Conservation (phyloP, 2,797 vertebrate genomes). For the Microhierax caerulescens region DNA sequence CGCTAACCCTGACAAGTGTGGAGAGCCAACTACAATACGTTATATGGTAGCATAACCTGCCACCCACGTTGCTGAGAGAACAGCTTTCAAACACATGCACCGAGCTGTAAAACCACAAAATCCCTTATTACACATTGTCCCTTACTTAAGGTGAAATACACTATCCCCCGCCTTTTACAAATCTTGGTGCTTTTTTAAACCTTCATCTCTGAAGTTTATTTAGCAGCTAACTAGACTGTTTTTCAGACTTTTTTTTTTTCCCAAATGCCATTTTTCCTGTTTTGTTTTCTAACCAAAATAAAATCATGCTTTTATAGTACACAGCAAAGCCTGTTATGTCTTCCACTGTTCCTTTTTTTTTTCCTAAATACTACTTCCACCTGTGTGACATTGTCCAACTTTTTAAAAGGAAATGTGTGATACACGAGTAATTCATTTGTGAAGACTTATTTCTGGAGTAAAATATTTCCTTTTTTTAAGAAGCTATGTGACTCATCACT, state of each 20-base stretch:
- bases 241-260: slow-evolving; percentile 60
- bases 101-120: slow-evolving; percentile 95
- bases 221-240: slow-evolving; percentile 52
- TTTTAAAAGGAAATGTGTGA: slow-evolving; percentile 37
- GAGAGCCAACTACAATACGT: slow-evolving; percentile 97
- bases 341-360: not conserved
- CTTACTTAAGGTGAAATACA: slow-evolving; percentile 89
- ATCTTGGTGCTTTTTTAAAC: slow-evolving; percentile 60
- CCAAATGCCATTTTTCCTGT: slow-evolving; percentile 61
- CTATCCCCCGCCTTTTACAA: slow-evolving; percentile 73
- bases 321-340: slow-evolving; percentile 51
- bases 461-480: slow-evolving; percentile 3
- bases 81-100: slow-evolving; percentile 92
- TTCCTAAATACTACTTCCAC: slow-evolving; percentile 24
- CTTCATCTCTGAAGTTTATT: slow-evolving; percentile 68
- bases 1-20: slow-evolving; percentile 93
- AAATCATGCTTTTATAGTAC: slow-evolving; percentile 39
- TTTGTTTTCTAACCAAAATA: slow-evolving; percentile 62
- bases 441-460: slow-evolving; percentile 20
- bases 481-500: not conserved
- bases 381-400: slow-evolving; percentile 45
- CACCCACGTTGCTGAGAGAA: slow-evolving; percentile 98
- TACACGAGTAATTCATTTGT: slow-evolving; percentile 31
- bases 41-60: slow-evolving; percentile 92
- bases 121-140: slow-evolving; percentile 94